Base-by-base conservation (phyloP, 2,797 vertebrate species). In the Enoplosus armatus region DNA sequence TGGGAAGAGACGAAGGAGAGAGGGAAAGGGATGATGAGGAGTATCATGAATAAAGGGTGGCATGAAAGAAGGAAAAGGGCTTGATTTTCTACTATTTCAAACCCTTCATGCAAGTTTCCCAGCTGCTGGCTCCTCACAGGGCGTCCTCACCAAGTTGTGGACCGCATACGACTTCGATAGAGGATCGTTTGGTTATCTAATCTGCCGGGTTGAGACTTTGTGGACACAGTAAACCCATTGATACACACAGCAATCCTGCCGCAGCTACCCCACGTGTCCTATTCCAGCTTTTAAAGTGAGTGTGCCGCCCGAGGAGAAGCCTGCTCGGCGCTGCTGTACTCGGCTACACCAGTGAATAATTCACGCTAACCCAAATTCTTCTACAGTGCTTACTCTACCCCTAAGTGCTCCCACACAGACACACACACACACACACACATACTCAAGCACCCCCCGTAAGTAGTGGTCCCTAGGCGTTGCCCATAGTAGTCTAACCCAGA, bases 361-460 rank as follows among this genome's bases (percentile, higher is more conserved):
- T 95, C 89, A 95, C 79, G 59, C 73, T 91, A 93, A 94, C 91
- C 92, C 86, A 91, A 92, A 94, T 93, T 92, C 80, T 89, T 83
- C 77, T 56, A 85, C 88, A 83, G 72, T 85, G 76, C 86, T 84
- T 85, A 83, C 82, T 88, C 85, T 81, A 71, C 78, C 75, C 84
- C 67, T 83, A 86, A 87, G 83, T 87, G 86, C 83, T 55, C 77
- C 50, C 73, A 68, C 70, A 76, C 68, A 86, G 62, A 75, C 85
- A 73, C 59, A 73, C 22, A 78, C 50, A 77, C 68, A 84, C 68
- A 77, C 79, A 74, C 63, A 72, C 65, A 72, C 74, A 75, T 16
- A 53, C 71, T 43, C 66, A 68, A 79, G 73, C 86, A 65, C 75
- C 82, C 85, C 83, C 75, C 10, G 37, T 87, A 87, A 93, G 91